Evolutionary conservation across 2,797 vertebrate species (phyloP).

Genomic region (Lates japonicus): DNA sequence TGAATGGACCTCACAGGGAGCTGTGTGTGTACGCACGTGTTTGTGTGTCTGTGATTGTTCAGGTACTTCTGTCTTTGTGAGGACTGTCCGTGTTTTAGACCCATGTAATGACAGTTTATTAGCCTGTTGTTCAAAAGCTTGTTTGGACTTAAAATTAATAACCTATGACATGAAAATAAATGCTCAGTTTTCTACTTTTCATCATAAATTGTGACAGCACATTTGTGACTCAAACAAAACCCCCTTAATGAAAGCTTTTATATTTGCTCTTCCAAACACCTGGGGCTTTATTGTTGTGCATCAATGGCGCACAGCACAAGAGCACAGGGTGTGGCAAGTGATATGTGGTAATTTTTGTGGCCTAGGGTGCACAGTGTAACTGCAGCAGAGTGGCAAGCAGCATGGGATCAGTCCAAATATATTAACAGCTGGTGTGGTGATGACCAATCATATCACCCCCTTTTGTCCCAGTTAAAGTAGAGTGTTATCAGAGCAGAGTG

Average conservation of each 20-base stretch:
- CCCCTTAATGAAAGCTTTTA: conserved; percentile 52
- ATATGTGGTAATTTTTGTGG: conserved; percentile 63
- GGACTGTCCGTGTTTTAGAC: background rate
- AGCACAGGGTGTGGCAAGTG: conserved; percentile 54
- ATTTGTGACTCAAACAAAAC: conserved; percentile 21
- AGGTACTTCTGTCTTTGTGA: background rate
- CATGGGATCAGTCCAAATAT: conserved; percentile 57
- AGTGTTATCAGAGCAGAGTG: conserved; percentile 6
- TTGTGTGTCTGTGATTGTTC: conserved; percentile 8
- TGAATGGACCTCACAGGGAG: conserved; percentile 60
- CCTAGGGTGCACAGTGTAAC: conserved; percentile 52
- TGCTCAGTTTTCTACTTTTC: conserved; percentile 34
- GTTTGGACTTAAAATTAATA: conserved; percentile 46
- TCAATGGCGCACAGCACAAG: conserved; percentile 49
- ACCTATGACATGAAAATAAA: conserved; percentile 50
- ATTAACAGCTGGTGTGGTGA: conserved; percentile 39
- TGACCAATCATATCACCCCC: conserved; percentile 44
- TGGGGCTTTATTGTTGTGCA: conserved; percentile 58
- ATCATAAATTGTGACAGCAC: conserved; percentile 33
- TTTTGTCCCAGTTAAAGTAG: background rate
- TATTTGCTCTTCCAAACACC: conserved; percentile 57
- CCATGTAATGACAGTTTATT: background rate
- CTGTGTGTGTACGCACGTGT: conserved; percentile 13
- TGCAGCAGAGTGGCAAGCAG: conserved; percentile 43
- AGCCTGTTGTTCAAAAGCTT: conserved; percentile 21